Evolutionary conservation across 2,797 vertebrate genomes (phyloP), one percentile per base, ranked within the genome.

Genomic region (Gouania willdenowi): DNA sequence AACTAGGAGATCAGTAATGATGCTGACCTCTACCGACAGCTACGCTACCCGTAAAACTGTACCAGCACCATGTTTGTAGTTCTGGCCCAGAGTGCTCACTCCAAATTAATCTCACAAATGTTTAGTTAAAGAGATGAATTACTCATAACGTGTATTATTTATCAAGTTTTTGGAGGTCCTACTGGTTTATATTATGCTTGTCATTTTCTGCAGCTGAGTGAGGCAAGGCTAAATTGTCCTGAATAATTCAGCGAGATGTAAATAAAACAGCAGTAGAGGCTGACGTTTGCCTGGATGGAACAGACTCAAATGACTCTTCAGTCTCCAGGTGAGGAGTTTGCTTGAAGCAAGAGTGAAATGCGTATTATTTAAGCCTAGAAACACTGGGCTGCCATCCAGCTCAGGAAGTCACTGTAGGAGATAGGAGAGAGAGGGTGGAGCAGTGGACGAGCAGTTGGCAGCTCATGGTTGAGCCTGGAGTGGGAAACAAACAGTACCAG

Each of bases 111-210:
- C 68, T 71, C 52, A 53, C 70, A 62, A 52, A 80, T 78, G 54
- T 84, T 82, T 85, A 79, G 81, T 84, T 85, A 75, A 75, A 76
- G 73, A 81, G 76, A 86, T 85, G 71, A 83, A 83, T 84, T 87
- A 77, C 72, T 79, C 47, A 72, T 42, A 58, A 26, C 21, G 50
- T 82, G 44, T 78, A 77, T 88, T 86, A 85, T 88, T 88, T 71
- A 87, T 87, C 61, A 55, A 55, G 33, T 62, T 84, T 77, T 60
- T 68, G 55, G 74, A n/a, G n/a, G n/a, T n/a, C n/a, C n/a, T n/a
- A n/a, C n/a, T n/a, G n/a, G n/a, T n/a, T n/a, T n/a, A n/a, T n/a
- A n/a, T n/a, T n/a, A n/a, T n/a, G 66, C 78, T 73, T 82, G 81
- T 84, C 72, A 65, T 75, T 75, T 77, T 60, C 71, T 81, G 52